Evolutionary conservation across 37 sponge, comb jelly and placozoan genomes (phyloP).

Genomic region (Chondrilla cf. caribensis): DNA sequence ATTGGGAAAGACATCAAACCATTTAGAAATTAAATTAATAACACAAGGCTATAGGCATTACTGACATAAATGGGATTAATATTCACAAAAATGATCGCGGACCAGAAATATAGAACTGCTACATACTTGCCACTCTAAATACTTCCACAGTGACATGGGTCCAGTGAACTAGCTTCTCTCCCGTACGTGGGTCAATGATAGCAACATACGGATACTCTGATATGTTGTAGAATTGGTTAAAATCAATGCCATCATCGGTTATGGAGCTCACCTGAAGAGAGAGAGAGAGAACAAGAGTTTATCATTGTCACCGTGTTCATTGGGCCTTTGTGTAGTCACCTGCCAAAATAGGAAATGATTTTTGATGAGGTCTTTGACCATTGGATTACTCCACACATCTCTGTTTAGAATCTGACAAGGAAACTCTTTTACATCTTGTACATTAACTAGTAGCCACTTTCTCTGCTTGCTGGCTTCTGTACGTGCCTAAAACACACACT

Average conservation of each 20-base stretch:
- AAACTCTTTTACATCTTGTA: constrained; percentile 82
- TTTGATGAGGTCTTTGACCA: constrained; percentile 44
- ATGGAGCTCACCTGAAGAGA: constrained; percentile 45
- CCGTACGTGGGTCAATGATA: constrained; percentile 89
- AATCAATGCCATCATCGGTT: constrained; percentile 64
- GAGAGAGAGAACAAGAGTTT: background rate
- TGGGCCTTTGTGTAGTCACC: no score
- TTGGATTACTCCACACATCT: constrained; percentile 80
- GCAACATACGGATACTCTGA: constrained; percentile 67
- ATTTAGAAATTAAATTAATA: no score
- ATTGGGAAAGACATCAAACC: no score
- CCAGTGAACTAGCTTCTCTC: constrained; percentile 62
- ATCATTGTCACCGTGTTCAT: no score
- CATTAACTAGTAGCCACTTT: constrained; percentile 79
- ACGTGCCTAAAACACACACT: constrained; percentile 48
- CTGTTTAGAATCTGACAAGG: constrained; percentile 77
- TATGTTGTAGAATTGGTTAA: constrained; percentile 70
- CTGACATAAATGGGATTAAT: no score
- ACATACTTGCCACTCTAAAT: constrained; percentile 31
- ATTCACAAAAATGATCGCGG: no score
- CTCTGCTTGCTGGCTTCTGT: constrained; percentile 24
- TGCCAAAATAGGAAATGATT: constrained; percentile 76
- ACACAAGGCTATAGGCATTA: no score
- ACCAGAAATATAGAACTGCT: no score
- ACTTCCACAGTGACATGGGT: constrained; percentile 14